phyloP scores from a whole-genome alignment of 2,113 vertebrate species.

The Pontoporia blainvillei region DNA sequence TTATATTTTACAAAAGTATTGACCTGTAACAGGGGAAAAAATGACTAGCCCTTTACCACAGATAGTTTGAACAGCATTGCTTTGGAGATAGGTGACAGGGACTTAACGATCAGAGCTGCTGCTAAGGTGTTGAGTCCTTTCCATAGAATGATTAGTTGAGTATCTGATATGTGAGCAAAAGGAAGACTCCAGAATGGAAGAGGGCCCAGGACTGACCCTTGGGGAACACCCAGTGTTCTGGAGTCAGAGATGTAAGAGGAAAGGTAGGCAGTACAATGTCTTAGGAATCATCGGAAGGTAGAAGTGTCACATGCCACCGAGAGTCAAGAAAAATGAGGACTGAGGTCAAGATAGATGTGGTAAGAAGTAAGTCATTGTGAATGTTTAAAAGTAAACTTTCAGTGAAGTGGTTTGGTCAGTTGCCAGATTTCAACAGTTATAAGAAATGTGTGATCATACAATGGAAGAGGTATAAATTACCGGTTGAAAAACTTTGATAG shows the following conservation, averaged over 20 bases:
- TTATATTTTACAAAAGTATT: neutral
- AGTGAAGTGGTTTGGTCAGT: neutral
- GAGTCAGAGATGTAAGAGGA: neutral
- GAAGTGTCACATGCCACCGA: neutral
- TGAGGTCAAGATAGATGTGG: neutral
- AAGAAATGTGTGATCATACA: conserved; percentile 2
- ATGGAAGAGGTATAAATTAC: neutral
- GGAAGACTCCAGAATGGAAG: neutral
- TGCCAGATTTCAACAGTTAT: neutral
- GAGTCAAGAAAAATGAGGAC: neutral
- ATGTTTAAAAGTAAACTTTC: neutral
- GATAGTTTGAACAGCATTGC: neutral
- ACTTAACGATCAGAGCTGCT: neutral
- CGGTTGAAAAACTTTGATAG: neutral
- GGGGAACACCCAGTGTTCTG: neutral
- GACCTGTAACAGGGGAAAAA: neutral
- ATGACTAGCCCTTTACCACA: neutral
- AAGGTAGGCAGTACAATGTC: neutral
- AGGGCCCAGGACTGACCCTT: neutral
- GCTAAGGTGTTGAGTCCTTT: neutral
- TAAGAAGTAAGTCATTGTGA: neutral
- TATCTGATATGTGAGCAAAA: neutral
- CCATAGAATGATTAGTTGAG: neutral
- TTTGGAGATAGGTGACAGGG: neutral
- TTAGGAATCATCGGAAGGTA: neutral